phyloP scores from a whole-genome alignment of 2,797 vertebrate species.

The Tragelaphus eurycerus region DNA sequence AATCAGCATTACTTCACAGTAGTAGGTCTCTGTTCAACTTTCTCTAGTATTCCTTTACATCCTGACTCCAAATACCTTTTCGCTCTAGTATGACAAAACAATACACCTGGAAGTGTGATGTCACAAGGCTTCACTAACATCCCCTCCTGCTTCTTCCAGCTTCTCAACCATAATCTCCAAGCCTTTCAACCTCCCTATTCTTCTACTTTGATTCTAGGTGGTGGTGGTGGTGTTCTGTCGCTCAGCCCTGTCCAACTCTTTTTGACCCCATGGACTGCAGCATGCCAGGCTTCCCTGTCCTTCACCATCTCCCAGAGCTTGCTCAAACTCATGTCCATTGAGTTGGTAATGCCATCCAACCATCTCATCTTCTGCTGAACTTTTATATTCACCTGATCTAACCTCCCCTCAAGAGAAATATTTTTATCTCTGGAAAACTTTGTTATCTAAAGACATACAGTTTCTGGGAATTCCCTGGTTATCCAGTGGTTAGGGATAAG shows the following conservation, averaged over 20 bases:
- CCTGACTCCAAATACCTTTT: neutral
- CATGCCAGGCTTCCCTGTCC: neutral
- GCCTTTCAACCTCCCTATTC: neutral
- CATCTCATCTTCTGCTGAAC: neutral
- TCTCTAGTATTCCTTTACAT: neutral
- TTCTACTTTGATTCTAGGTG: neutral
- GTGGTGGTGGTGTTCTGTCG: rapidly evolving
- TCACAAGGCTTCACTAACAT: neutral
- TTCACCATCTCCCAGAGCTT: neutral
- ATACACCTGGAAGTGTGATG: neutral
- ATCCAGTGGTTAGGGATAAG: neutral
- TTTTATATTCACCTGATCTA: neutral
- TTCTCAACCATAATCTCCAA: neutral
- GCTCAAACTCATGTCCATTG: neutral
- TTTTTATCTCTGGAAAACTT: neutral
- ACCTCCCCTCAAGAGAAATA: neutral
- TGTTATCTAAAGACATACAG: neutral
- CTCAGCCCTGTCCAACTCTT: neutral
- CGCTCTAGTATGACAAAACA: neutral
- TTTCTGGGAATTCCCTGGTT: neutral
- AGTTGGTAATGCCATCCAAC: neutral
- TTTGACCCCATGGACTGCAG: neutral
- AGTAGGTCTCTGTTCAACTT: neutral
- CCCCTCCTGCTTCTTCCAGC: neutral
- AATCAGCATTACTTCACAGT: neutral